Base-by-base conservation (phyloP, 2,113 vertebrate genomes). In the Tursiops truncatus region DNA sequence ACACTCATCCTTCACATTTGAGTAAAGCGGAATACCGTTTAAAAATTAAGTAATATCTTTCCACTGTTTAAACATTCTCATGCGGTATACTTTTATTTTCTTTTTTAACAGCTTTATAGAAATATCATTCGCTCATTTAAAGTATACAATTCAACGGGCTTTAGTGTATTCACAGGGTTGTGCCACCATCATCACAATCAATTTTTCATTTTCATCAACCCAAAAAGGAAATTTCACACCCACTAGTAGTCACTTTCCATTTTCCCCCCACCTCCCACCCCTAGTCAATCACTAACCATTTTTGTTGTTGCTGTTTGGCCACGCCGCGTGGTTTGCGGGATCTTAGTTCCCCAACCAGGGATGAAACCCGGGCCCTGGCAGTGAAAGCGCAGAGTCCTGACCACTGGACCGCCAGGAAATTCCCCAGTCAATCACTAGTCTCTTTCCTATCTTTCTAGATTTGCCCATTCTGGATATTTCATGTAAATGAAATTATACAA, bases 31-130 rank as follows among this genome's bases (percentile, higher is more conserved):
- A 74, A 41, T 33, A 58, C n/a, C 17, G 20, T 79, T 82, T 56
- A 68, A 89, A 90, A 28, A 56, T 62, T 41, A 41, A 62, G 12
- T 56, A 44, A 6, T 62, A 44, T 36, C 23, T 50, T 68, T 67
- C 68, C 9, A 47, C 23, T 84, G 9, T 65, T 90, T 91, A 94
- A 73, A 73, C 77, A 60, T 33, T 62, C 68, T 77, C n/a, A 28
- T 1, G 12, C 20, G 60, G 26, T 79, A 14, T 62, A 77, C n/a
- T 33, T 76, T 47, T 33, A 44, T 56, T 28, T 68, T 89, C 15
- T 50, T 91, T 41, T 85, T 85, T 41, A 90, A 93, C 23, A 44
- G 60, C 50, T 91, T 65, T 74, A 53, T 63, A 8, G 65, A 73
- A 38, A 56, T 44, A 18, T 47, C 44, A 89, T 60, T 26, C n/a